Conservation (phyloP, 1,140 invertebrate genomes). For the Lethocerus indicus region DNA sequence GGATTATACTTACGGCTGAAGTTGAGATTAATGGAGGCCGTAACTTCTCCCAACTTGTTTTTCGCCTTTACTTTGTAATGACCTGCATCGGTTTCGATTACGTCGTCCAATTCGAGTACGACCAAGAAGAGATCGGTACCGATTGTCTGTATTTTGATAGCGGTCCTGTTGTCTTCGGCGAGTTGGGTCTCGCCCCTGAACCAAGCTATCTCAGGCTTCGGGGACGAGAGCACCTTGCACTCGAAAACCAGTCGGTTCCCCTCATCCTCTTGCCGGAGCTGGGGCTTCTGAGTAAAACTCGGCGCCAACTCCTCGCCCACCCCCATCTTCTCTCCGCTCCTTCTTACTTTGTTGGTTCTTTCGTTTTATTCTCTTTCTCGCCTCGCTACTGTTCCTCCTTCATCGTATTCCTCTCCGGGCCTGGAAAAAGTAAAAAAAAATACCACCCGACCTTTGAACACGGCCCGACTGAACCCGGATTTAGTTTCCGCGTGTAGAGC, state of each 20-base stretch:
- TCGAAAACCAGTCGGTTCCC: conserved; percentile 91
- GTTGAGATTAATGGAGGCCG: conserved; percentile 95
- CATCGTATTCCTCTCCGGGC: too few species aligned
- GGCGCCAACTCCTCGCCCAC: conserved; percentile 87
- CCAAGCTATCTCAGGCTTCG: conserved; percentile 84
- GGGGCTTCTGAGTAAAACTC: conserved; percentile 93
- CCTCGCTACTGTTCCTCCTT: too few species aligned
- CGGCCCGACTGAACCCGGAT: too few species aligned
- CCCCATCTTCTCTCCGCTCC: too few species aligned
- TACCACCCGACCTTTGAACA: too few species aligned
- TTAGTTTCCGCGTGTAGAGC: too few species aligned
- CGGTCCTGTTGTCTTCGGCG: conserved; percentile 63
- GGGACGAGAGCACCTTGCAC: conserved; percentile 73
- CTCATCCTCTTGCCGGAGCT: conserved; percentile 87
- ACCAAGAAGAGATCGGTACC: conserved; percentile 76
- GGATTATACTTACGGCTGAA: conserved; percentile 87
- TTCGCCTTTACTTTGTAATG: conserved; percentile 96
- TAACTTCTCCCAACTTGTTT: conserved; percentile 94
- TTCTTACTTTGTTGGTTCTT: too few species aligned
- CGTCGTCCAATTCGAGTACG: conserved; percentile 84
- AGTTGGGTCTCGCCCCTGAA: conserved; percentile 72
- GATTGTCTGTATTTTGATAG: conserved; percentile 68
- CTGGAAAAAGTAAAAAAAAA: too few species aligned
- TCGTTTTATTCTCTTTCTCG: too few species aligned
- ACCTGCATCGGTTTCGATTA: conserved; percentile 88